Evolutionary conservation across 2,888 invertebrate species (phyloP).

Genomic region (Amaurobius ferox): DNA sequence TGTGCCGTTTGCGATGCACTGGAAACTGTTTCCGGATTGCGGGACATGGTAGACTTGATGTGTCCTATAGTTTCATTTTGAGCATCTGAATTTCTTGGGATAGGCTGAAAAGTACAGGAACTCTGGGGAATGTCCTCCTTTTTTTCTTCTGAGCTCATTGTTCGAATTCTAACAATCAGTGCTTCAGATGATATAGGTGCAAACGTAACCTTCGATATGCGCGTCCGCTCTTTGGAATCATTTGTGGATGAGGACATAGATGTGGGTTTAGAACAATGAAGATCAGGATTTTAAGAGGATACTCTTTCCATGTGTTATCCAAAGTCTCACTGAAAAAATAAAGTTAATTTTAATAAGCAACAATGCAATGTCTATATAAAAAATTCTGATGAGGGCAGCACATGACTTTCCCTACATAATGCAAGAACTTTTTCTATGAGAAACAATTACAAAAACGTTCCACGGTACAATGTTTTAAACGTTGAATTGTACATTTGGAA

Average conservation of each 20-base stretch:
- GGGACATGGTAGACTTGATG: conserved; percentile 37
- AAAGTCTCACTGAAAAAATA: too few species aligned
- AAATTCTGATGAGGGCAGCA: too few species aligned
- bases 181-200: background rate
- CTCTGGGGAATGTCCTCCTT: too few species aligned
- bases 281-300: background rate
- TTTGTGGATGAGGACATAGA: background rate
- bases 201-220: background rate
- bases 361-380: too few species aligned
- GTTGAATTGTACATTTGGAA: too few species aligned
- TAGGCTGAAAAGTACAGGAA: too few species aligned
- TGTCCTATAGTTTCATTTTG: background rate
- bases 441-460: too few species aligned
- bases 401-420: too few species aligned
- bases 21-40: background rate
- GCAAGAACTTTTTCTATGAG: too few species aligned
- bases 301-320: background rate
- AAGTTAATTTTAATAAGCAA: too few species aligned
- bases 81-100: background rate
- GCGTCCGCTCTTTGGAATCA: background rate
- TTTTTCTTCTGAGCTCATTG: background rate
- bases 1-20: conserved; percentile 15
- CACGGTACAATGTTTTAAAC: too few species aligned
- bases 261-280: background rate
- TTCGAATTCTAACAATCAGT: background rate